Evolutionary conservation across 2,888 invertebrate species (phyloP), one percentile per base, ranked within the genome.

Genomic region (Orchestes rusci): DNA sequence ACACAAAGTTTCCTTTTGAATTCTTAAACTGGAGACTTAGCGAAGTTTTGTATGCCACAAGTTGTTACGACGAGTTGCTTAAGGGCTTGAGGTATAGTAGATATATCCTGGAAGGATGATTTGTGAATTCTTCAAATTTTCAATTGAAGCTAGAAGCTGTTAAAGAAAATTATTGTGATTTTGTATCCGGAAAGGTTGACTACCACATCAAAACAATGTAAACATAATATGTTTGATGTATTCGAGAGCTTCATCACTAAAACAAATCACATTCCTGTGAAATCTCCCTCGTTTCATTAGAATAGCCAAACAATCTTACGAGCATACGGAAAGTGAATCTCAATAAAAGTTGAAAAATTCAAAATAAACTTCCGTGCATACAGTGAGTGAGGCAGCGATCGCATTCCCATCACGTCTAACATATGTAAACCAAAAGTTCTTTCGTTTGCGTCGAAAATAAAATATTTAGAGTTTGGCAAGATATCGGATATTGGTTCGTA

Each of bases 351-450:
- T 30, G 42, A 49, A 45, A 45, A 50, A 39, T 50, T 37, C 45
- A 46, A 46, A 50, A 46, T 46, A 50, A 50, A 50, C 43, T 50
- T 50, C 43, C 50, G 54, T n/a, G 20, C 16, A 60, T 59, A 59
- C 55, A 57, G 57, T 39, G 15, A 35, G 19, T 41, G 36, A 39
- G 47, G 46, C 43, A 37, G 43, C 46, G 47, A 50, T 50, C 46
- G 61, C 60, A 56, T 63, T 63, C 64, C 53, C 63, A 64, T 64
- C 65, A 65, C 65, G 65, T 66, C 53, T 61, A 57, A 62, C 61
- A 62, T 65, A 65, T 65, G 65, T 63, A 65, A 66, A 66, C 65
- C 59, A 63, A n/a, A n/a, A 62, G 60, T 60, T 59, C 60, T 61
- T 61, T 57, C 55, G 59, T 59, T 56, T 57, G 58, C 48, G 58